Evolutionary conservation across 2,888 invertebrate species (phyloP).

Genomic region (Melanchra persicariae): DNA sequence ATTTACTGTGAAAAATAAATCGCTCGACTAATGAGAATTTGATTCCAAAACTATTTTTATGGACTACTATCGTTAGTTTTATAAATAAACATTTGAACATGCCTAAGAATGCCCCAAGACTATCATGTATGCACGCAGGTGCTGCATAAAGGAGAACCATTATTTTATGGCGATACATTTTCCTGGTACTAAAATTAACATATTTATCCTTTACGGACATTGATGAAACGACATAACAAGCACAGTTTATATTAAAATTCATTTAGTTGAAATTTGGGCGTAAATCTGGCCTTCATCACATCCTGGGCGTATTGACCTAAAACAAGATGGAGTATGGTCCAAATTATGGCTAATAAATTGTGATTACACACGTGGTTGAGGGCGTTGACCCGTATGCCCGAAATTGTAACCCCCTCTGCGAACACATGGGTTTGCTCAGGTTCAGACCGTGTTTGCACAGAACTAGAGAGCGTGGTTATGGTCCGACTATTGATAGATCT

Average conservation of each 20-base stretch:
- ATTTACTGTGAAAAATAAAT: slow-evolving; percentile 44
- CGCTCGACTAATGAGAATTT: slow-evolving; percentile 55
- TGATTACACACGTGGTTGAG: slow-evolving; percentile 77
- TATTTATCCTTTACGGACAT: slow-evolving; percentile 35
- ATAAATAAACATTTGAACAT: slow-evolving; percentile 69
- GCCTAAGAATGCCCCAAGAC: slow-evolving; percentile 39
- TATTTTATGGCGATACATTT: slow-evolving; percentile 31
- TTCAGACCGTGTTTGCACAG: slow-evolving; percentile 73
- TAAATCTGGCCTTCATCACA: slow-evolving; percentile 48
- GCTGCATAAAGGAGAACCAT: slow-evolving; percentile 16
- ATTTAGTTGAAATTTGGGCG: slow-evolving; percentile 36
- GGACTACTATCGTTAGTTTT: slow-evolving; percentile 66
- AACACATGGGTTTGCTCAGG: slow-evolving; percentile 73
- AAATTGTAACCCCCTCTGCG: slow-evolving; percentile 77
- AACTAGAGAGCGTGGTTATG: slow-evolving; percentile 50
- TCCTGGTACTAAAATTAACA: slow-evolving; percentile 42
- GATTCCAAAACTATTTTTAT: slow-evolving; percentile 70
- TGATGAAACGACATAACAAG: slow-evolving; percentile 29
- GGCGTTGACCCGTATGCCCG: slow-evolving; percentile 76
- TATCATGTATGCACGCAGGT: slow-evolving; percentile 36
- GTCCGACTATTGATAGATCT: slow-evolving; percentile 45
- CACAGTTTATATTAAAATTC: slow-evolving; percentile 28
- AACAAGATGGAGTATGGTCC: slow-evolving; percentile 60
- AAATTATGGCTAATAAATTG: slow-evolving; percentile 77
- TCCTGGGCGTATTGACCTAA: slow-evolving; percentile 60